Conservation (phyloP, 2,113 vertebrate genomes). For the Calidris pugnax region DNA sequence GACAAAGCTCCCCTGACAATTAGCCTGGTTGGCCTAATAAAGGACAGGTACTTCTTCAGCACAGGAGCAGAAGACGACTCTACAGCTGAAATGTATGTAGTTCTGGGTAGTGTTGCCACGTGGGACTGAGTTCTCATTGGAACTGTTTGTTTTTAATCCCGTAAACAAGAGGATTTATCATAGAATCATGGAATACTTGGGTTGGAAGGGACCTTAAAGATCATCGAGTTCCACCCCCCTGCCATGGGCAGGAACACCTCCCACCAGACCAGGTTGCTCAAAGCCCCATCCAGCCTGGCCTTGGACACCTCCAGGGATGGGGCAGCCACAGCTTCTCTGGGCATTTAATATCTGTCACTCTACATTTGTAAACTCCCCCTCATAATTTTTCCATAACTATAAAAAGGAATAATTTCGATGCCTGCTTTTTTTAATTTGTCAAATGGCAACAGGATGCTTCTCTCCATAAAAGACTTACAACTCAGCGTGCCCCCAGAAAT, state of each 20-base stretch:
- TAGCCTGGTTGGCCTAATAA: background rate
- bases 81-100: background rate
- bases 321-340: no score
- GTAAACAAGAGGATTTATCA: background rate
- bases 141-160: background rate
- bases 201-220: no score
- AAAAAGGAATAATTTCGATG: background rate
- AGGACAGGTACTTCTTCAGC: background rate
- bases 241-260: no score
- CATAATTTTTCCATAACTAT: background rate
- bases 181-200: no score
- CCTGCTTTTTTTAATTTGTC: background rate
- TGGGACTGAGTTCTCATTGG: background rate
- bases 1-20: background rate
- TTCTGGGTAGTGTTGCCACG: background rate
- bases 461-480: background rate
- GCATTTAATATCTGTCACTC: background rate
- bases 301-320: no score
- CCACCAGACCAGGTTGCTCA: no score
- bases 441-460: background rate
- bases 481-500: background rate
- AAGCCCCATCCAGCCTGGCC: no score
- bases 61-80: background rate
- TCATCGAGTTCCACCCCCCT: no score
- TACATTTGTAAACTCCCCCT: background rate